phyloP scores from a whole-genome alignment of 2,113 vertebrate species.

The Rhipidura dahli region DNA sequence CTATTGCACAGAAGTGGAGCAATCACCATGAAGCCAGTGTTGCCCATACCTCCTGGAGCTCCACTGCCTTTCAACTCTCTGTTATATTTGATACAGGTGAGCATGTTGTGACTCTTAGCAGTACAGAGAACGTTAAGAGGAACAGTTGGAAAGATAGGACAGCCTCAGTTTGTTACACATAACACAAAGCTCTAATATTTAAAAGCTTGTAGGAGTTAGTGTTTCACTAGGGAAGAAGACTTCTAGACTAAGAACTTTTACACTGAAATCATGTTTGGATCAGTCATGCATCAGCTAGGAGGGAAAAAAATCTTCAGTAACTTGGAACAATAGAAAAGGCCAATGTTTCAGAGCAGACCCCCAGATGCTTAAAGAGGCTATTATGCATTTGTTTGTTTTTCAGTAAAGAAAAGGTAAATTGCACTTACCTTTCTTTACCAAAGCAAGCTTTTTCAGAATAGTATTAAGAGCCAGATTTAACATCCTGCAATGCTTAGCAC shows the following conservation, averaged over 20 bases:
- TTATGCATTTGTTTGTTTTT: not conserved
- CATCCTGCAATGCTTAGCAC: not conserved
- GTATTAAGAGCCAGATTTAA: slow-evolving; percentile 34
- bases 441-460: slow-evolving; percentile 49
- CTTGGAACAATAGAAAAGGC: not conserved
- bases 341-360: not conserved
- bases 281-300: not conserved
- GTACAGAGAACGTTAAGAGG: not conserved
- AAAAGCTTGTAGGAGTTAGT: not conserved
- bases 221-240: not conserved
- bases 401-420: slow-evolving; percentile 38
- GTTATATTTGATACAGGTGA: not conserved
- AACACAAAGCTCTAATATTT: not conserved
- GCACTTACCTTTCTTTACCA: slow-evolving; percentile 45
- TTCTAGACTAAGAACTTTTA: not conserved
- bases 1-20: not conserved
- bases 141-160: not conserved
- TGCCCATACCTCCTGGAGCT: not conserved
- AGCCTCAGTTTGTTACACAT: not conserved
- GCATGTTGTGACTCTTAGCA: not conserved
- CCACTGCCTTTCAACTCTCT: not conserved
- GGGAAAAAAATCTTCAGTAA: not conserved
- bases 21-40: rapidly evolving
- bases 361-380: not conserved
- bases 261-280: not conserved